These are phyloP conservation scores for Anarrhichthys ocellatus DNA, from an alignment of 2,113 vertebrate genomes.

Conservation along the genomic window DNA sequence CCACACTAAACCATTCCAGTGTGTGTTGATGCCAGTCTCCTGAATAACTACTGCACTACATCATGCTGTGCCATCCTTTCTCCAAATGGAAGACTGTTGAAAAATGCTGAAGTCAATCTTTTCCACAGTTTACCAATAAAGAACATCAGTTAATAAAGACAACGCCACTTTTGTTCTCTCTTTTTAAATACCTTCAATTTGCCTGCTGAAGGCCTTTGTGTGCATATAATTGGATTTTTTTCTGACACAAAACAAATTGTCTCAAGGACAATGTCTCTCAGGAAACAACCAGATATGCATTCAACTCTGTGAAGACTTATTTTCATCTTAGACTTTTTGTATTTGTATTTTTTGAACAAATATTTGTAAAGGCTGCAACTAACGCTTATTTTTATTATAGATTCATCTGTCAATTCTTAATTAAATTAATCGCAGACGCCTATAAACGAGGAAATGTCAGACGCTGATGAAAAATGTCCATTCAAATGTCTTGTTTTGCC, in stretches of 20 bases:
- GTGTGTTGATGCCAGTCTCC: background rate
- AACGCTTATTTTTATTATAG: background rate
- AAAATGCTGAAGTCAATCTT: background rate
- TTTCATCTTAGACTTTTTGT: background rate
- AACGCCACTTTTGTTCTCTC: conserved; percentile 28
- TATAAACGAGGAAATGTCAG: background rate
- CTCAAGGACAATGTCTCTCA: background rate
- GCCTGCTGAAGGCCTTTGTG: conserved; percentile 1
- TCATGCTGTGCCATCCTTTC: conserved; percentile 2
- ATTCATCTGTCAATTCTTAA: background rate
- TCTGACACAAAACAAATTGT: background rate
- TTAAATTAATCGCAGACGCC: no score
- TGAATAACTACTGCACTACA: conserved; percentile 24
- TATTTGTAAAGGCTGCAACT: background rate
- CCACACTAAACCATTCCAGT: background rate
- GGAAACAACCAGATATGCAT: background rate
- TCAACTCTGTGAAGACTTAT: background rate
- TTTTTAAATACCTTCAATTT: conserved; percentile 1
- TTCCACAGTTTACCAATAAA: background rate
- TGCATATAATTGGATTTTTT: background rate
- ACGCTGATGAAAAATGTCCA: background rate
- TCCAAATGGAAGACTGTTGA: background rate
- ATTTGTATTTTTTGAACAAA: background rate
- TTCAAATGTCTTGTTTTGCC: background rate
- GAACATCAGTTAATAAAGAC: conserved; percentile 11